Evolutionary conservation across 2,113 vertebrate genomes (phyloP).

Genomic region (Larimichthys polyactis): DNA sequence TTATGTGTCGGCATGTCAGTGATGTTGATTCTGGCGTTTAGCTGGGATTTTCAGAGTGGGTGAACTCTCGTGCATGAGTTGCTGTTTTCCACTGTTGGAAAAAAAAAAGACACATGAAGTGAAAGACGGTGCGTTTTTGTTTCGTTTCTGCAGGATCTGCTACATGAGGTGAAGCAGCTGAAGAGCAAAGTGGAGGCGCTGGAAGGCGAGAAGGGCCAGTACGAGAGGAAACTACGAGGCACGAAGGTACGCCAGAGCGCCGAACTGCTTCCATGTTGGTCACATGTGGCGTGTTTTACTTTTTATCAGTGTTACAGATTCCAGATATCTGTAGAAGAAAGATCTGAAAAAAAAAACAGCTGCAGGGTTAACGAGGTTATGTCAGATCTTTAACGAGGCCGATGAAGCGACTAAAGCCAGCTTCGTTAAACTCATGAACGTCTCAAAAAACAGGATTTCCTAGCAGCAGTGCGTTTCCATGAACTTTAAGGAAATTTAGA

Average conservation of each 20-base stretch:
- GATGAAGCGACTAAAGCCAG: not conserved
- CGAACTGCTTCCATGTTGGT: not conserved
- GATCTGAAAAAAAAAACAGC: too few relatives aligned
- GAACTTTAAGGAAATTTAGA: too few relatives aligned
- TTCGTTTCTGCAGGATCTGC: constrained; percentile 85
- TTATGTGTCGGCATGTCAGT: constrained; percentile 49
- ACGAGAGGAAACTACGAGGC: constrained; percentile 93
- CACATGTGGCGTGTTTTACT: not conserved
- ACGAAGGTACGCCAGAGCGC: constrained; percentile 88
- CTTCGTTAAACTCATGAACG: too few relatives aligned
- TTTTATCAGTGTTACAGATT: not conserved
- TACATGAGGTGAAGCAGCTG: constrained; percentile 90
- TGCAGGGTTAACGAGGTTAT: too few relatives aligned
- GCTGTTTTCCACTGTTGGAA: not conserved
- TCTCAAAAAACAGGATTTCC: too few relatives aligned
- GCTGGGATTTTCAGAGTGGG: not conserved
- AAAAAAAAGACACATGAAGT: not conserved
- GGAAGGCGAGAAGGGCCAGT: constrained; percentile 93
- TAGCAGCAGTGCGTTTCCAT: too few relatives aligned
- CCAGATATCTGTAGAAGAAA: not conserved
- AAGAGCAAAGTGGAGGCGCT: constrained; percentile 94
- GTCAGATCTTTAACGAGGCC: not conserved
- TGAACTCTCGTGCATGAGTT: constrained; percentile 3
- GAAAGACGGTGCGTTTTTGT: constrained; percentile 2
- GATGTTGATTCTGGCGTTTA: constrained; percentile 16